Conservation (phyloP, 2,113 vertebrate genomes). For the Origma solitaria region DNA sequence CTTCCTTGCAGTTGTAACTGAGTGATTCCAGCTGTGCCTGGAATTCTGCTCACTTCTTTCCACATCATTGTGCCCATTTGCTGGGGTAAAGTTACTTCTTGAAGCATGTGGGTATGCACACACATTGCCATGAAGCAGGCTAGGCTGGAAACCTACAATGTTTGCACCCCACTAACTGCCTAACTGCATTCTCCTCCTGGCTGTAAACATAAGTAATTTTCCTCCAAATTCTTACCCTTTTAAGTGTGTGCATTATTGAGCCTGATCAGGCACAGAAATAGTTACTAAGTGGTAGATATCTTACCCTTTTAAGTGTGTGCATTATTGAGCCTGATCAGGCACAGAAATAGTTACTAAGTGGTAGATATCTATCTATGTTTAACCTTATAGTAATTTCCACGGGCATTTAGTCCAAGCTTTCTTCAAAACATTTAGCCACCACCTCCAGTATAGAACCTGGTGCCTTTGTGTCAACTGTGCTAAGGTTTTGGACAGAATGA, state of each 20-base stretch:
- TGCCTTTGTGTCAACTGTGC: not conserved
- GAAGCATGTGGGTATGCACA: not conserved
- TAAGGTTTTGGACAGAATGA: not conserved
- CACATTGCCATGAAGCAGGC: not conserved
- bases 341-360: not conserved
- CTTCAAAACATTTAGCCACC: not conserved
- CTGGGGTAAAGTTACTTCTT: not conserved
- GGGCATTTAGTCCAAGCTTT: not conserved
- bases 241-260: not conserved
- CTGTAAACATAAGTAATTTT: not conserved
- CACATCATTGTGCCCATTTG: not conserved
- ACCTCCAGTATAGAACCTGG: not conserved
- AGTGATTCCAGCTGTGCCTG: slow-evolving; percentile 40
- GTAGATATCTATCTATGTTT: not conserved
- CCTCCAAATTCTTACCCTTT: not conserved
- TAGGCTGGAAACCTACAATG: not conserved
- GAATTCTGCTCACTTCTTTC: slow-evolving; percentile 7
- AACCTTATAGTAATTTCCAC: not conserved
- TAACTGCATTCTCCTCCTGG: not conserved
- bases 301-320: not conserved
- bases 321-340: not conserved
- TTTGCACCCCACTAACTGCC: not conserved
- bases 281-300: not conserved
- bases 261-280: not conserved
- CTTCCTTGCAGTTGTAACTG: not conserved